These are phyloP conservation scores for Premnoplex brunnescens DNA, from an alignment of 2,797 vertebrate genomes.

Conservation along the genomic window DNA sequence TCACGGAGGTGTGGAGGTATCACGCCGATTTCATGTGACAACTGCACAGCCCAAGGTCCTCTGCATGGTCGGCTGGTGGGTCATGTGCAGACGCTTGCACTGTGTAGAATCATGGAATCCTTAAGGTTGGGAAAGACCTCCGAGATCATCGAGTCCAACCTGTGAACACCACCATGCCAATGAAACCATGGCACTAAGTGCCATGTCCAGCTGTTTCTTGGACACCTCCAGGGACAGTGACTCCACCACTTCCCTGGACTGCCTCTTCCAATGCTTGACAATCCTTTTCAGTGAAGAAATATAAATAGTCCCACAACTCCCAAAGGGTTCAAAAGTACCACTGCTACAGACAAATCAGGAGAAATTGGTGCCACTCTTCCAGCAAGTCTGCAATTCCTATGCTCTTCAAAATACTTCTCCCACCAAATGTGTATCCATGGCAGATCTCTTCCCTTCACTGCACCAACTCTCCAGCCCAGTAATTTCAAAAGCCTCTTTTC, in stretches of 20 bases:
- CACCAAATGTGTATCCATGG: background rate
- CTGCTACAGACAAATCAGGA: background rate
- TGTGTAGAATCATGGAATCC: background rate
- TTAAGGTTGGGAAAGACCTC: background rate
- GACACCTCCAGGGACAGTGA: no score
- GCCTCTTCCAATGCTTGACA: background rate
- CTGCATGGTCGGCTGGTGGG: background rate
- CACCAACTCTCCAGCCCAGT: background rate
- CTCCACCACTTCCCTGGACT: background rate
- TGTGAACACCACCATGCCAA: background rate
- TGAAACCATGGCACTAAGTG: background rate
- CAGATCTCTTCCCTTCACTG: background rate
- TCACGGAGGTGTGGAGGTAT: background rate
- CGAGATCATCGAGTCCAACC: background rate
- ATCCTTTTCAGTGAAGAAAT: background rate
- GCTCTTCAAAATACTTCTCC: background rate
- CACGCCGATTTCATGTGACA: background rate
- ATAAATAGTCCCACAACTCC: background rate
- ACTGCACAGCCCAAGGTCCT: background rate
- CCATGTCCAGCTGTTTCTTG: background rate
- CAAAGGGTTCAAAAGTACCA: background rate
- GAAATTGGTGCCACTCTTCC: background rate
- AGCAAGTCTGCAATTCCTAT: background rate
- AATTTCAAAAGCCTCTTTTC: background rate
- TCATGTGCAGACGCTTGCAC: background rate